phyloP scores from a whole-genome alignment of 2,888 invertebrate species.

The Folsomia candida region DNA sequence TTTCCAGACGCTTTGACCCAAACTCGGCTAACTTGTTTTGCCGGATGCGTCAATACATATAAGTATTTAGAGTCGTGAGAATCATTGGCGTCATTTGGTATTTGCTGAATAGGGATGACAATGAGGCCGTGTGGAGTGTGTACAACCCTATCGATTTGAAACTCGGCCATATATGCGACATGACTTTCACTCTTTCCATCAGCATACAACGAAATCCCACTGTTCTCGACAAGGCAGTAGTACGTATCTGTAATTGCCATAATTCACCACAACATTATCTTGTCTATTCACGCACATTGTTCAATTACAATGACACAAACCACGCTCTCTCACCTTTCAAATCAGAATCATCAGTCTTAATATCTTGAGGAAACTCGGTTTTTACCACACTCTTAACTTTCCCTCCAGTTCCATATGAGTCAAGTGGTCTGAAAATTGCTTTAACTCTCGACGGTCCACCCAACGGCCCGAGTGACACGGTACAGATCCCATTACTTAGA shows the following conservation, averaged over 20 bases:
- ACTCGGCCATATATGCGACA: slow-evolving; percentile 47
- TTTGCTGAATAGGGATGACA: slow-evolving; percentile 37
- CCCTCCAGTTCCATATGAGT: slow-evolving; percentile 47
- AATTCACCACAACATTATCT: neutral
- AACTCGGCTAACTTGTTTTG: slow-evolving; percentile 49
- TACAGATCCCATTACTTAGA: slow-evolving; percentile 43
- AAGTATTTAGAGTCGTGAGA: slow-evolving; percentile 32
- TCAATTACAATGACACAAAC: no score
- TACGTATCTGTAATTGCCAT: slow-evolving; percentile 23
- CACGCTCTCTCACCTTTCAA: neutral
- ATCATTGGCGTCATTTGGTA: slow-evolving; percentile 6
- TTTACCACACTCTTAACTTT: slow-evolving; percentile 42
- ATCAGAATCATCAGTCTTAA: neutral
- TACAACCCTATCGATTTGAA: slow-evolving; percentile 44
- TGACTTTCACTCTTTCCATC: slow-evolving; percentile 45
- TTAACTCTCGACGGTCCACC: slow-evolving; percentile 47
- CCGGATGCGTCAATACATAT: slow-evolving; percentile 47
- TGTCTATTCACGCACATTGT: no score
- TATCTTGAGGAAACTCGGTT: slow-evolving; percentile 34
- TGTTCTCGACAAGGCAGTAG: slow-evolving; percentile 46
- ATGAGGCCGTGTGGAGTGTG: slow-evolving; percentile 41
- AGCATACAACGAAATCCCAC: slow-evolving; percentile 47
- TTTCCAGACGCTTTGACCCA: slow-evolving; percentile 33
- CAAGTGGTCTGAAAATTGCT: slow-evolving; percentile 45
- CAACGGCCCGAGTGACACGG: slow-evolving; percentile 42